A percentile compares a stretch with the other conserved stretches of the same genome.
Evolutionary conservation across 2,888 invertebrate genomes (phyloP).

Genomic region (Epinotia bilunana): DNA sequence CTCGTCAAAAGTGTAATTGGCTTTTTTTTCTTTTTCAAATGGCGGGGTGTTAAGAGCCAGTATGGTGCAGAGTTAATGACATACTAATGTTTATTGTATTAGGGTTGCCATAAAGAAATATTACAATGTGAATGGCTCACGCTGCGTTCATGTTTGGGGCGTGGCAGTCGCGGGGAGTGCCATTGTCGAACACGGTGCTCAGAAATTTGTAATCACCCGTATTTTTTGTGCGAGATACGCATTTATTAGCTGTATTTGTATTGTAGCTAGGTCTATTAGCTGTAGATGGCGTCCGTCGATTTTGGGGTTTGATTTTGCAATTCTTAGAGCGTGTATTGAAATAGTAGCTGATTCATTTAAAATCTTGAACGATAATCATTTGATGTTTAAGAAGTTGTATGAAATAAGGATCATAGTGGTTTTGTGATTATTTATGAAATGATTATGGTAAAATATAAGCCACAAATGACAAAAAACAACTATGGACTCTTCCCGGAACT

Average conservation of each 20-base stretch:
- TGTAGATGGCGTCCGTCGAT: constrained; percentile 30
- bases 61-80: constrained; percentile 79
- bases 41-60: constrained; percentile 72
- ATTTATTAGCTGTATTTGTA: constrained; percentile 49
- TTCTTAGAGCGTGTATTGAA: constrained; percentile 26
- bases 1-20: constrained; percentile 53
- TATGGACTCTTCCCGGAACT: too few relatives aligned
- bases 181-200: constrained; percentile 75
- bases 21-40: constrained; percentile 54
- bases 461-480: too few relatives aligned
- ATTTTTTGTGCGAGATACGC: constrained; percentile 57
- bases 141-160: constrained; percentile 82
- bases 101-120: constrained; percentile 78
- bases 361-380: not conserved
- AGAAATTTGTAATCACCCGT: constrained; percentile 74
- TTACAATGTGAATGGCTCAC: constrained; percentile 79
- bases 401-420: too few relatives aligned
- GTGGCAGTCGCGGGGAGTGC: constrained; percentile 71
- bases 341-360: constrained; percentile 15
- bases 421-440: too few relatives aligned
- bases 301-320: constrained; percentile 16
- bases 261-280: constrained; percentile 34
- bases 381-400: too few relatives aligned
- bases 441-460: too few relatives aligned
- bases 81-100: constrained; percentile 82